Evolutionary conservation across 2,888 invertebrate genomes (phyloP), one percentile per base, ranked within the genome.

Genomic region (Drosophila neonasuta): DNA sequence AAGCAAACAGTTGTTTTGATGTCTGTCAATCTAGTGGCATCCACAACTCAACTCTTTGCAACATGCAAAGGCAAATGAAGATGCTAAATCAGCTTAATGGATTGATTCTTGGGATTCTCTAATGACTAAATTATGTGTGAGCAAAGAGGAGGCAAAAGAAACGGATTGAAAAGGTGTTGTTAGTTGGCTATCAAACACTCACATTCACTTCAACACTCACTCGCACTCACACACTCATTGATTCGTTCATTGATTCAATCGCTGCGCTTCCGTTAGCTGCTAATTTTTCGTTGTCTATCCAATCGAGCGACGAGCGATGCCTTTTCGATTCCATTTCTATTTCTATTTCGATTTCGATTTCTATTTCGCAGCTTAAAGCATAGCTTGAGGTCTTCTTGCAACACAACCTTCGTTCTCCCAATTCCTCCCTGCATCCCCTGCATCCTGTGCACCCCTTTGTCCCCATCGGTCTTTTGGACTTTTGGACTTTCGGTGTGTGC

Each of bases 271-370:
- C 66, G 49, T 39, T 63, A 52, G 54, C 57, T 63, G 81, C 84
- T 79, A 84, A 79, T 79, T 79, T 78, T 74, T 68, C 39, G 65
- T 46, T 82, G 65, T 68, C 61, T 55, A 61, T 58, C 46, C 48
- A 59, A 65, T 42, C 44, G 52, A 13, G 29, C 20, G 55, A 32
- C 13, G 2, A 24, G 24, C 24, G 24, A 24, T 24, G 24, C 24
- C 36, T n/a, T 41, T 15, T 15, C 7, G 39, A 15, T 7, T 41
- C 39, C 13, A 2, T 15, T 41, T 15, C 13, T 2, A 6, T 13
- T n/a, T n/a, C 36, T 5, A 36, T 10, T n/a, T n/a, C 13, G 8
- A 6, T 13, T n/a, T n/a, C 36, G n/a, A 39, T 10, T n/a, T n/a
- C 36, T 6, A 39, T 10, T 6, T 6, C 2, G 15, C 36, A 42